phyloP scores from a whole-genome alignment of 1,140 invertebrate genomes.

The Lamellibrachia luymesi region DNA sequence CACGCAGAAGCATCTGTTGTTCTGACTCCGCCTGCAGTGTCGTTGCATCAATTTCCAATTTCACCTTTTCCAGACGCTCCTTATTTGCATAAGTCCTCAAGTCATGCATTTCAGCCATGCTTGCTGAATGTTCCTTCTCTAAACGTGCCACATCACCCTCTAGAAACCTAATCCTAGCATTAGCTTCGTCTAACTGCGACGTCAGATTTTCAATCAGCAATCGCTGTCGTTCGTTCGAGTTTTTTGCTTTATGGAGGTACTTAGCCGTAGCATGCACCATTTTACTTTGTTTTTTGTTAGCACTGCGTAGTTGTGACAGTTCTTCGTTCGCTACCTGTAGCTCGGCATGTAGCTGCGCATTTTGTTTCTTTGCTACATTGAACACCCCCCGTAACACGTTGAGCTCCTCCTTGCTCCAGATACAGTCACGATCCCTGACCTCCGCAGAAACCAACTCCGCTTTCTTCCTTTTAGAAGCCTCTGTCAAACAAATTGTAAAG shows the following conservation, averaged over 20 bases:
- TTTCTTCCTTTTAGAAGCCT: neutral
- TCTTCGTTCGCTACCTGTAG: neutral
- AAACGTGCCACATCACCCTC: neutral
- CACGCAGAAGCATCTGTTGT: neutral
- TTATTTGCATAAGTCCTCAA: neutral
- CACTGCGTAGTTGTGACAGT: neutral
- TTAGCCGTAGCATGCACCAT: neutral
- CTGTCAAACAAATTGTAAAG: neutral
- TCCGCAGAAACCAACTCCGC: neutral
- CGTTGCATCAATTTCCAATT: neutral
- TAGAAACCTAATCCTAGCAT: neutral
- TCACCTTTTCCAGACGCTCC: neutral
- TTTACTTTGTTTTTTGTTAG: neutral
- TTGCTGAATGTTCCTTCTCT: neutral
- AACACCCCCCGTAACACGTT: neutral
- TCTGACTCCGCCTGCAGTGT: neutral
- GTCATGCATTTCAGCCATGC: neutral
- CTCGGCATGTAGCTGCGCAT: neutral
- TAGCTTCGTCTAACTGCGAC: neutral
- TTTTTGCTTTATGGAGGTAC: neutral
- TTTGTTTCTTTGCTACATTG: neutral
- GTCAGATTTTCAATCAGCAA: neutral
- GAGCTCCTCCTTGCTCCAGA: constrained; percentile 5
- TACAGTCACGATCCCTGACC: neutral
- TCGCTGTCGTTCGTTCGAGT: neutral